Conservation (phyloP, 2,888 invertebrate genomes). For the Leptopilina myrica region DNA sequence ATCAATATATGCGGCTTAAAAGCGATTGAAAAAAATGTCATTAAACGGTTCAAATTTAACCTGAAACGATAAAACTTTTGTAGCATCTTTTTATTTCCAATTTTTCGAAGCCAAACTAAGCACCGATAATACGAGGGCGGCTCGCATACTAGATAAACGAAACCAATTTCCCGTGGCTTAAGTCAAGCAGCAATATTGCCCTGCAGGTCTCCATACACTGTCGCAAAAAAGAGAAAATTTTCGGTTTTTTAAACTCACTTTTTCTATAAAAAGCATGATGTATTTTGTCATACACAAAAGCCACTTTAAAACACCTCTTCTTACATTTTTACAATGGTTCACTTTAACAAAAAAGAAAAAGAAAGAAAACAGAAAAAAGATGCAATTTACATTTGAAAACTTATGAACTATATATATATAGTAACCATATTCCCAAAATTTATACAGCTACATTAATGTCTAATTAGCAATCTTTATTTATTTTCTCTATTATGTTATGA, state of each 20-base stretch:
- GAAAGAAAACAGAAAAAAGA: too few relatives aligned
- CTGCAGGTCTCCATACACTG: constrained; percentile 44
- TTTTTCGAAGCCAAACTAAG: constrained; percentile 53
- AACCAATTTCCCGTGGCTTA: constrained; percentile 70
- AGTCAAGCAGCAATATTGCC: constrained; percentile 68
- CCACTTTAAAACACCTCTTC: neutral
- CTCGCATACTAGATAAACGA: constrained; percentile 67
- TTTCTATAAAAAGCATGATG: constrained; percentile 17
- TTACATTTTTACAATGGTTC: too few relatives aligned
- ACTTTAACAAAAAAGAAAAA: too few relatives aligned
- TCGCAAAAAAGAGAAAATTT: constrained; percentile 42
- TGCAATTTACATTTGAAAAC: too few relatives aligned
- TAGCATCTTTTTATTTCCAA: constrained; percentile 56
- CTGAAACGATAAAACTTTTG: constrained; percentile 49
- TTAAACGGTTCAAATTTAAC: constrained; percentile 46
- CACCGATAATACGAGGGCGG: constrained; percentile 60
- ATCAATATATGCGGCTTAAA: constrained; percentile 23
- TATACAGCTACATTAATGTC: too few relatives aligned
- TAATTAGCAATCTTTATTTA: too few relatives aligned
- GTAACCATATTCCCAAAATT: too few relatives aligned
- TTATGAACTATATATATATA: too few relatives aligned
- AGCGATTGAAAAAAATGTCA: constrained; percentile 44
- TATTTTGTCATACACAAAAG: constrained; percentile 8
- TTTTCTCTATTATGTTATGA: too few relatives aligned
- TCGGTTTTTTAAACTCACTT: constrained; percentile 56